Percentiles rank a stretch among this genome's conserved stretches.
Conservation (phyloP, 2,888 invertebrate species). For the Drosophila borealis region DNA sequence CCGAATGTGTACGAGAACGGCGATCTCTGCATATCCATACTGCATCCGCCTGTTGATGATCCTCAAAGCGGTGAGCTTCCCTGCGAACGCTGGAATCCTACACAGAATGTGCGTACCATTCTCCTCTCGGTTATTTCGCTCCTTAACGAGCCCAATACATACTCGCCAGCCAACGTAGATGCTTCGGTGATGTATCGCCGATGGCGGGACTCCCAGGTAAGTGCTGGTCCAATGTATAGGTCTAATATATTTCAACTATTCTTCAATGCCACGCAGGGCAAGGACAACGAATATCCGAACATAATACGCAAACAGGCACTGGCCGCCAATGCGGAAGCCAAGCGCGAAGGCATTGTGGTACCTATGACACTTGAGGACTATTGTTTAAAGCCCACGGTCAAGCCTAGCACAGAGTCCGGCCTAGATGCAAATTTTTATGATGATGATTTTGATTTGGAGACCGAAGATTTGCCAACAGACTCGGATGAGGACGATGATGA, state of each 20-base stretch:
- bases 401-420: conserved; percentile 92
- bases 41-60: conserved; percentile 99
- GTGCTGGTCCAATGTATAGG: background rate
- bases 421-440: conserved; percentile 98
- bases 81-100: conserved; percentile 99
- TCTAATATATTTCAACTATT: background rate
- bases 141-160: conserved; percentile 99
- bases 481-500: conserved; percentile 88
- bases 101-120: conserved; percentile 99
- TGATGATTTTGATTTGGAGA: conserved; percentile 95
- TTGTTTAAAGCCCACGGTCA: conserved; percentile 96
- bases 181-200: conserved; percentile 99
- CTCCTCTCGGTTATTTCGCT: conserved; percentile 99
- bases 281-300: conserved; percentile 99
- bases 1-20: conserved; percentile 99
- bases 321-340: conserved; percentile 97
- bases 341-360: conserved; percentile 98
- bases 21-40: conserved; percentile 99
- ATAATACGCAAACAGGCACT: conserved; percentile 99
- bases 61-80: conserved; percentile 99
- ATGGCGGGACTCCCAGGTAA: conserved; percentile 96
- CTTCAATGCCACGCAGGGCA: conserved; percentile 86
- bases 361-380: conserved; percentile 99
- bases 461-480: conserved; percentile 89
- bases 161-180: conserved; percentile 99